Evolutionary conservation across 2,797 vertebrate species (phyloP).

Genomic region (Lepus oiostolus): DNA sequence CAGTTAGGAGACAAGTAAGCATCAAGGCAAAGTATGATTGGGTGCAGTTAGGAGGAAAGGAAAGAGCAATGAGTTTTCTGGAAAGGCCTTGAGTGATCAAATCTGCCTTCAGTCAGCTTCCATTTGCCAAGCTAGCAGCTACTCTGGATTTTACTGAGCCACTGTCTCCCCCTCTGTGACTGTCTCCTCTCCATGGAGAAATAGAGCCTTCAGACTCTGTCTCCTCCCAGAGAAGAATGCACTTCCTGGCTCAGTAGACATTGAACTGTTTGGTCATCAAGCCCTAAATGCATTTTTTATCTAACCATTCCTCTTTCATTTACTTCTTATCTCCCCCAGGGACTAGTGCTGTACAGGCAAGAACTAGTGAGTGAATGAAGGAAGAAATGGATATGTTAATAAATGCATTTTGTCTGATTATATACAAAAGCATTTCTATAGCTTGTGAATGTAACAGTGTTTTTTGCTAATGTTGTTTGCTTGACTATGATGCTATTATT

Average conservation of each 20-base stretch:
- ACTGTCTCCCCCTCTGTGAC: not conserved
- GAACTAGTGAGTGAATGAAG: conserved; percentile 60
- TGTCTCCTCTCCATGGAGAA: not conserved
- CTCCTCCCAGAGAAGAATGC: not conserved
- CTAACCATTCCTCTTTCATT: conserved; percentile 10
- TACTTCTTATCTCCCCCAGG: not conserved
- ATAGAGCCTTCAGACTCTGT: not conserved
- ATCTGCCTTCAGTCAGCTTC: not conserved
- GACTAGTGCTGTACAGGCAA: not conserved
- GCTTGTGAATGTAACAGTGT: conserved; percentile 24
- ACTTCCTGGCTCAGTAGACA: not conserved
- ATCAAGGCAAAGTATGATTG: not conserved
- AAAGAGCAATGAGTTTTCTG: not conserved
- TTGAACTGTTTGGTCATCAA: conserved; percentile 25
- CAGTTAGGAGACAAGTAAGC: not conserved
- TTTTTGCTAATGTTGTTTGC: conserved; percentile 57
- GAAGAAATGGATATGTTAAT: conserved; percentile 55
- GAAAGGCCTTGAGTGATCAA: not conserved
- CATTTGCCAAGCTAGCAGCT: not conserved
- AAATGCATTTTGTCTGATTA: conserved; percentile 52
- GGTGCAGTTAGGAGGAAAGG: not conserved
- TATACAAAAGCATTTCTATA: conserved; percentile 60
- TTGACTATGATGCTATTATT: conserved; percentile 62
- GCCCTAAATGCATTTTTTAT: not conserved
- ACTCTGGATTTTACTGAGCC: not conserved